These are phyloP conservation scores for Psilopsiagon aymara DNA, from an alignment of 2,113 vertebrate genomes.

Conservation along the genomic window DNA sequence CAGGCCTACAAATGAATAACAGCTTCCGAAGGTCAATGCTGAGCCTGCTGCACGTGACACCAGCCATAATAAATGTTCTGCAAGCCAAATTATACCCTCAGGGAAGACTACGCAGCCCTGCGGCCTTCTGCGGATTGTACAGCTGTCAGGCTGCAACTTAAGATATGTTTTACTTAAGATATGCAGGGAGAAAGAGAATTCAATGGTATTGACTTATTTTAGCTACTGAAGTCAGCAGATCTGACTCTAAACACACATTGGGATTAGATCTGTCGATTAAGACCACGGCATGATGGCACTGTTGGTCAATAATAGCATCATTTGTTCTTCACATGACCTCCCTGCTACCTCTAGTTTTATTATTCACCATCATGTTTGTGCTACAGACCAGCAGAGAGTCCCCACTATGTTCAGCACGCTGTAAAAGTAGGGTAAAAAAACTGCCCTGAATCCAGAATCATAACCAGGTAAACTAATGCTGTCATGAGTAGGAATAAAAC, in stretches of 20 bases:
- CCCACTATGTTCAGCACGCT: neutral
- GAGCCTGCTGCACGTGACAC: neutral
- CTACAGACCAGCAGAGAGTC: neutral
- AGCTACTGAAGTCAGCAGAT: conserved; percentile 44
- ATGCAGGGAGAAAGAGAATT: conserved; percentile 37
- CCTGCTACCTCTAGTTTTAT: neutral
- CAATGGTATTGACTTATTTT: conserved; percentile 8
- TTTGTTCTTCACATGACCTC: conserved; percentile 9
- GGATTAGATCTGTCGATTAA: conserved; percentile 27
- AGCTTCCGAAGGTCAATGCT: conserved; percentile 8
- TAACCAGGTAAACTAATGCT: neutral
- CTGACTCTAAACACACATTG: neutral
- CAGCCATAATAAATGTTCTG: neutral
- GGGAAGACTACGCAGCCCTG: neutral
- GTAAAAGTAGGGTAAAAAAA: neutral
- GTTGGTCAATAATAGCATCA: neutral
- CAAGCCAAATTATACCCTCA: neutral
- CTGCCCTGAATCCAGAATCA: neutral
- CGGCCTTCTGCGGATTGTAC: neutral
- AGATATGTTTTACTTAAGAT: neutral
- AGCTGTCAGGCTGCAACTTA: conserved; percentile 27
- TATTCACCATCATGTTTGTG: accelerated
- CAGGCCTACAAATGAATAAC: neutral
- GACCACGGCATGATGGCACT: neutral
- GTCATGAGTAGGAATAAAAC: neutral